These are phyloP conservation scores for Euplagia quadripunctaria DNA, from an alignment of 2,888 invertebrate genomes.

Conservation along the genomic window DNA sequence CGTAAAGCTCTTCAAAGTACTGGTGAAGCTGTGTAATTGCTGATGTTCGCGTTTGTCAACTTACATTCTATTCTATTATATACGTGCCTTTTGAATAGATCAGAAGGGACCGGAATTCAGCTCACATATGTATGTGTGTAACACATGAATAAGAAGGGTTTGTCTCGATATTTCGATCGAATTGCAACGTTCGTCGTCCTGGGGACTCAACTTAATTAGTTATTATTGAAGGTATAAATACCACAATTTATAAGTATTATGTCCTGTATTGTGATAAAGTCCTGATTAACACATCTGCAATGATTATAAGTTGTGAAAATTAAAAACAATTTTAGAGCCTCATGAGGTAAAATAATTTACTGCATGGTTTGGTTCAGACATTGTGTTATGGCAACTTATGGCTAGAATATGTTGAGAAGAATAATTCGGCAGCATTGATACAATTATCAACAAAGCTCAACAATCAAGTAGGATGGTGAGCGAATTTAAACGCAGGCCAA, in stretches of 20 bases:
- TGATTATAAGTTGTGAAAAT: background rate
- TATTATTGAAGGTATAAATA: background rate
- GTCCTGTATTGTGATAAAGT: background rate
- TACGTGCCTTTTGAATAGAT: too few relatives aligned
- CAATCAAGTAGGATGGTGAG: background rate
- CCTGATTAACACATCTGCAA: background rate
- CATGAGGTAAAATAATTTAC: too few relatives aligned
- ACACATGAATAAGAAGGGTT: too few relatives aligned
- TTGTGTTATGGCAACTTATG: background rate
- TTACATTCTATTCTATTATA: too few relatives aligned
- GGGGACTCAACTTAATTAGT: too few relatives aligned
- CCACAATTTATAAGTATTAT: background rate
- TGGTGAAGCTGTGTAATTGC: background rate
- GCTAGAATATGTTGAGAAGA: background rate
- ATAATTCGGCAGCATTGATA: background rate
- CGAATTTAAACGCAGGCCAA: too few relatives aligned
- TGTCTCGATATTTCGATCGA: background rate
- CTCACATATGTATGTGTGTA: too few relatives aligned
- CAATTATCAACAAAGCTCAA: background rate
- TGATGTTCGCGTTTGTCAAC: background rate
- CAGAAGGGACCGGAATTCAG: too few relatives aligned
- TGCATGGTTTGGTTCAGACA: background rate
- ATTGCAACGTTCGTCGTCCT: background rate
- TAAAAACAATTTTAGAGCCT: too few relatives aligned
- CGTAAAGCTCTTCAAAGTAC: background rate